Percentiles rank a stretch among this genome's conserved stretches.
Evolutionary conservation across 1,140 invertebrate species (phyloP).

Genomic region (Drosophila rufa): DNA sequence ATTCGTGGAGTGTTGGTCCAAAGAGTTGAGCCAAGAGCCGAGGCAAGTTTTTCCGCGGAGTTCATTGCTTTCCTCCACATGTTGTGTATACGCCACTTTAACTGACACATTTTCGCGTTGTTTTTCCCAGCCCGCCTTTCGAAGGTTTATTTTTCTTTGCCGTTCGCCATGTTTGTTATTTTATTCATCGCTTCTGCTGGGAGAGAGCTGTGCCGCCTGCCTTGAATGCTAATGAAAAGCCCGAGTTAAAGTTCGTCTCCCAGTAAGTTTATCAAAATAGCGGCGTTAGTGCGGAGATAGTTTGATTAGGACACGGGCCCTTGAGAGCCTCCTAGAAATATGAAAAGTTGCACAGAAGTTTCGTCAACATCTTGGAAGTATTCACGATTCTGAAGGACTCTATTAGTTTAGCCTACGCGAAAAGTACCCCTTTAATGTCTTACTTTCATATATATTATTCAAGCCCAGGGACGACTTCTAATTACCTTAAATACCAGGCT

Average conservation of each 20-base stretch:
- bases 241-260: slow-evolving; percentile 38
- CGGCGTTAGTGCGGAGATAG: slow-evolving; percentile 6
- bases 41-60: slow-evolving; percentile 52
- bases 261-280: slow-evolving; percentile 10
- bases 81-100: slow-evolving; percentile 52
- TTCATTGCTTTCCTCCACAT: slow-evolving; percentile 54
- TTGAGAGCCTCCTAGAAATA: slow-evolving; percentile 17
- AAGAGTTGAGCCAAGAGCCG: slow-evolving; percentile 50
- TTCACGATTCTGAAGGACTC: slow-evolving; percentile 2
- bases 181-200: slow-evolving; percentile 47
- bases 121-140: slow-evolving; percentile 29
- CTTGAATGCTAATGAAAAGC: slow-evolving; percentile 62
- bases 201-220: slow-evolving; percentile 36
- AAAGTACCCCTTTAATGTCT: not conserved
- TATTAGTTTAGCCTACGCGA: not conserved
- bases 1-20: slow-evolving; percentile 21
- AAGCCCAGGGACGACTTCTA: too few relatives aligned
- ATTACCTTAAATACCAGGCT: not conserved
- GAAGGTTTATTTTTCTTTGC: slow-evolving; percentile 43
- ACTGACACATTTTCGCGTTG: slow-evolving; percentile 66
- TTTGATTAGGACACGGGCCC: slow-evolving; percentile 31
- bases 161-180: slow-evolving; percentile 48
- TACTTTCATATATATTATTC: too few relatives aligned
- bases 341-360: slow-evolving; percentile 30
- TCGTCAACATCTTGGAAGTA: slow-evolving; percentile 15